Evolutionary conservation across 2,113 vertebrate species (phyloP).

Genomic region (Hippocampus zosterae): DNA sequence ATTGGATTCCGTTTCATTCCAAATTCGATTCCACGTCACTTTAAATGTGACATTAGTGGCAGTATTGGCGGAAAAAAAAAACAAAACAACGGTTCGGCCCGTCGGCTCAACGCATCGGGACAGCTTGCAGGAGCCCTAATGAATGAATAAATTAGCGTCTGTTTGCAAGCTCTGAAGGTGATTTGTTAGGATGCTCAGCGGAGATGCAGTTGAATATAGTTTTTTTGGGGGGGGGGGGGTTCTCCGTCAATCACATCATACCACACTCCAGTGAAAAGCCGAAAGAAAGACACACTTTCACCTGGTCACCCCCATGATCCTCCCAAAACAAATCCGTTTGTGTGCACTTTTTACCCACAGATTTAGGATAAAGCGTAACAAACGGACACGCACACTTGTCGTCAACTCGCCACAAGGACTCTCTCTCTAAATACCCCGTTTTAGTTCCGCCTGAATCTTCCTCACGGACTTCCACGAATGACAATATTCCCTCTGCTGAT

Average conservation of each 20-base stretch:
- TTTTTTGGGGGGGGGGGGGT: too few relatives aligned
- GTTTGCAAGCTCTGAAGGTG: conserved; percentile 39
- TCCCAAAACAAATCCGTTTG: conserved; percentile 23
- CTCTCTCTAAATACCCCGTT: conserved; percentile 1
- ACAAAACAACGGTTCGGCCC: too few relatives aligned
- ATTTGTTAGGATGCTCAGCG: conserved; percentile 47
- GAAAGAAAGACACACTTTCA: conserved; percentile 19
- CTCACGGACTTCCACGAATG: conserved; percentile 22
- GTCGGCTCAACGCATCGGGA: too few relatives aligned
- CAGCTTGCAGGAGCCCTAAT: too few relatives aligned
- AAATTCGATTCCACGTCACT: too few relatives aligned
- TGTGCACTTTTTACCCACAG: conserved; percentile 10
- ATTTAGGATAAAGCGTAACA: conserved; percentile 16
- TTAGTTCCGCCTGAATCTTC: background rate
- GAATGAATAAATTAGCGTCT: conserved; percentile 2
- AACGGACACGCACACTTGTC: conserved; percentile 10
- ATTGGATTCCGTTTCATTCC: too few relatives aligned
- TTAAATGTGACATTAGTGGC: too few relatives aligned
- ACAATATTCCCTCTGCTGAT: background rate
- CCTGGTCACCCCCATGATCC: conserved; percentile 23
- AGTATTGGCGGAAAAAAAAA: too few relatives aligned
- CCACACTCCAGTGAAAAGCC: conserved; percentile 27
- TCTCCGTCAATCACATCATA: conserved; percentile 33
- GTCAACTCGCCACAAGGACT: conserved; percentile 8
- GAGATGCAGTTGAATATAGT: conserved; percentile 34